These are phyloP conservation scores for Hippocampus guttulatus DNA, from an alignment of 2,113 vertebrate genomes.

Conservation along the genomic window DNA sequence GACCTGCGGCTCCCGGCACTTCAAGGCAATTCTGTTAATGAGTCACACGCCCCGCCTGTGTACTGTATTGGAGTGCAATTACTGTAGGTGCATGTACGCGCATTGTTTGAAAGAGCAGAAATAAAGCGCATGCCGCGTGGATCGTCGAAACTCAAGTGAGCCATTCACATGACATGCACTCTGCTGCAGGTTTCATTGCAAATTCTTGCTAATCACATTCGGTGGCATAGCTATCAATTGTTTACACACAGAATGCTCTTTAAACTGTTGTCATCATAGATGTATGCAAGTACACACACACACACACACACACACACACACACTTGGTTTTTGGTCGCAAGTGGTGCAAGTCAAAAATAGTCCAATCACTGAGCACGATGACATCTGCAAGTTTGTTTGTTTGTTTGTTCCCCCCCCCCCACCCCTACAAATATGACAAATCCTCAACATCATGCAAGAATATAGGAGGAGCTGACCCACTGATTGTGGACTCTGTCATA, in stretches of 20 bases:
- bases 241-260: too few relatives aligned
- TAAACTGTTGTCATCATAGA: neutral
- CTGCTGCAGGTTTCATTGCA: neutral
- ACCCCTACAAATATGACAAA: neutral
- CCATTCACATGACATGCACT: neutral
- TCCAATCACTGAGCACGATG: neutral
- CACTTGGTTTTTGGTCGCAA: conserved; percentile 19
- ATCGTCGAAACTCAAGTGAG: neutral
- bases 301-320: neutral
- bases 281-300: neutral
- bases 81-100: neutral
- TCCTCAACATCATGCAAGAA: neutral
- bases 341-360: conserved; percentile 45
- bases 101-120: conserved; percentile 2
- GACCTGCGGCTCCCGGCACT: conserved; percentile 34
- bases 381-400: neutral
- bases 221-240: neutral
- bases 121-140: neutral
- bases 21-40: conserved; percentile 22
- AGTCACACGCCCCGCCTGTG: neutral
- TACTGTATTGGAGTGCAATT: neutral
- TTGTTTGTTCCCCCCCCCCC: neutral
- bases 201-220: neutral
- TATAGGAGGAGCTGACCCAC: neutral
- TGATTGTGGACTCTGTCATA: neutral